phyloP scores from a whole-genome alignment of 2,888 invertebrate genomes.

The Esperia sulphurella region DNA sequence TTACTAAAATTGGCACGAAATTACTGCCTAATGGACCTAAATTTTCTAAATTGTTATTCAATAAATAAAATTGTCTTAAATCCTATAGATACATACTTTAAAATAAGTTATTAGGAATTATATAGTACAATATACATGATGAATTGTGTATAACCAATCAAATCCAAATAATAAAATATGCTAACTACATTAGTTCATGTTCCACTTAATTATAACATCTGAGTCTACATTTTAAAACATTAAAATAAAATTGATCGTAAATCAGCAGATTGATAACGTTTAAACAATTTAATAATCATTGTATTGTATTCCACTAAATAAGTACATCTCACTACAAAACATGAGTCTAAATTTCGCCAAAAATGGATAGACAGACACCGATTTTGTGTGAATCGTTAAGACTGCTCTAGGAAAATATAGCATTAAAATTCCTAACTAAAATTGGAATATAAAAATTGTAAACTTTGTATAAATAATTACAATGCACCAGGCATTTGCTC shows the following conservation, averaged over 20 bases:
- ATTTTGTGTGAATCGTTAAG: conserved; percentile 6
- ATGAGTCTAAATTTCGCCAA: conserved; percentile 44
- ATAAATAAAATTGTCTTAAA: conserved; percentile 26
- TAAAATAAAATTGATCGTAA: not conserved
- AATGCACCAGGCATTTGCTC: conserved; percentile 59
- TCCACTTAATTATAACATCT: not conserved
- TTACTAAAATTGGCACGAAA: conserved; percentile 64
- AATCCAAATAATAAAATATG: not conserved
- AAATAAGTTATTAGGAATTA: not conserved
- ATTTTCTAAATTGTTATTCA: conserved; percentile 32
- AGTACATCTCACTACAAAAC: conserved; percentile 57
- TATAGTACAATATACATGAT: not conserved
- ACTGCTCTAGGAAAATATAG: conserved; percentile 38
- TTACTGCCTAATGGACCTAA: conserved; percentile 39
- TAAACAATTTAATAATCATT: conserved; percentile 14
- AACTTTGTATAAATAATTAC: conserved; percentile 57
- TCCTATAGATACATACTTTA: conserved; percentile 3
- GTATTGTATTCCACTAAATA: conserved; percentile 35
- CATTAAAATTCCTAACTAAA: conserved; percentile 42
- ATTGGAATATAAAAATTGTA: conserved; percentile 58
- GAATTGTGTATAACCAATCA: not conserved
- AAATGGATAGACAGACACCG: conserved; percentile 4
- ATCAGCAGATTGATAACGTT: not conserved
- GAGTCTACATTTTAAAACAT: not conserved
- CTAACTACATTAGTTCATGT: not conserved